Conservation (phyloP, 2,888 invertebrate genomes). For the Torymus auratus region DNA sequence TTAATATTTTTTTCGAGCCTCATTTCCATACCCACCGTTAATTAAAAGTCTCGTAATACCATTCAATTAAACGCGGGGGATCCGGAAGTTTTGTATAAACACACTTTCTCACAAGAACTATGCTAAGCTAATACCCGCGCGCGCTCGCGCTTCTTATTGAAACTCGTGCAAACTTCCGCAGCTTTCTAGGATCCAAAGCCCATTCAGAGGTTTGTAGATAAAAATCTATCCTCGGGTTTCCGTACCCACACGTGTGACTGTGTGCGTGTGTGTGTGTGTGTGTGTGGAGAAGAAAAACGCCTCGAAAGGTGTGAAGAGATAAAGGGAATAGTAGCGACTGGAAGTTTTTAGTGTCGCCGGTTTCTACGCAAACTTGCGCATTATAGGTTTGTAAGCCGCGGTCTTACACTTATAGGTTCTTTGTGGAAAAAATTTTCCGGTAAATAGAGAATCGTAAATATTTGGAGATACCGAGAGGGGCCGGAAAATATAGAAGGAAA, state of each 20-base stretch:
- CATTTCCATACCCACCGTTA: constrained; percentile 44
- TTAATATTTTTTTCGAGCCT: constrained; percentile 16
- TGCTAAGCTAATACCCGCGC: constrained; percentile 41
- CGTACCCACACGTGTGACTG: not conserved
- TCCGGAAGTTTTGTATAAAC: constrained; percentile 45
- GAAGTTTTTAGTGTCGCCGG: too few relatives aligned
- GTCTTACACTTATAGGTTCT: too few relatives aligned
- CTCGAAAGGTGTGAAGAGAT: not conserved
- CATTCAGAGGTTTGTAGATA: constrained; percentile 41
- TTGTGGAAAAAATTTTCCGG: too few relatives aligned
- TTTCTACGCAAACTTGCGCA: too few relatives aligned
- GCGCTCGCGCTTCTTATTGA: constrained; percentile 19
- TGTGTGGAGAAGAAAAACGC: not conserved
- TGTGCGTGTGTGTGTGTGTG: not conserved
- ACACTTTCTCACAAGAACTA: constrained; percentile 51
- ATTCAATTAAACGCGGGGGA: constrained; percentile 49
- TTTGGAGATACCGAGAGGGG: too few relatives aligned
- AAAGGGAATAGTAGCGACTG: not conserved
- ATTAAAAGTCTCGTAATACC: constrained; percentile 56
- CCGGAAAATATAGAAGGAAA: too few relatives aligned
- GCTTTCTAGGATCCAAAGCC: constrained; percentile 40
- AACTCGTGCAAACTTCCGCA: constrained; percentile 46
- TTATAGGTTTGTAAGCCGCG: too few relatives aligned
- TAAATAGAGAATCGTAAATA: too few relatives aligned
- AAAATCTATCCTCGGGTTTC: constrained; percentile 10